Evolutionary conservation across 92 coral and sea anemone genomes (phyloP), one percentile per base, ranked within the genome.

Genomic region (Umimayanthus kanabou): DNA sequence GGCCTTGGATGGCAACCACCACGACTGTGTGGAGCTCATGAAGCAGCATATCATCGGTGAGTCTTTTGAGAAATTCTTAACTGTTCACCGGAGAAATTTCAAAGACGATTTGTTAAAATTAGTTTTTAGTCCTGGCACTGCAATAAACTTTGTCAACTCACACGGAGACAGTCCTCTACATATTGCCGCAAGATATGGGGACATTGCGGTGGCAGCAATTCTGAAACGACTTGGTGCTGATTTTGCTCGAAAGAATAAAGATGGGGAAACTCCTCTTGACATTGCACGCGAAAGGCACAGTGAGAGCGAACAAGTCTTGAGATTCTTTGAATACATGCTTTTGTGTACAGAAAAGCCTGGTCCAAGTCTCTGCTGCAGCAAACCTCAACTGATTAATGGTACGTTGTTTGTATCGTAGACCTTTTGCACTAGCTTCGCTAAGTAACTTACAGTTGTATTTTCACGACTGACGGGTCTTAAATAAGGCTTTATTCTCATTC

Each of bases 261-360:
- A 70, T 23, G 39, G 74, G 26, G 39, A 70, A 25, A 26, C 74
- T n/a, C 74, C 74, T 70, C 33, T 70, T 11, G 74, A 70, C 74
- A 70, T 70, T 70, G 74, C 74, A n/a, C 74, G 74, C 26, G 39
- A 70, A 70, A 25, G 74, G 74, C 74, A 70, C 74, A 70, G 23
- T 29, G 74, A 70, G 37, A 70, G 74, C 23, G 74, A 70, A 25
- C 29, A 23, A 7, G 74, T 26, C 33, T 8, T 70, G 33, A 25
- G 39, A 23, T 70, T 70, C 37, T 70, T 70, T 26, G 74, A 70
- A 23, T 37, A 70, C 4, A 70, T n/a, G 25, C 0, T 3, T 70
- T 70, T 29, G 29, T 25, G 39, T 13, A 10, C 37, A 29, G 39
- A 70, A 7, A 70, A 3, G 15, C 5, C 29, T 15, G 13, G n/a